Evolutionary conservation across 2,888 invertebrate genomes (phyloP).

Genomic region (Cephonodes hylas): DNA sequence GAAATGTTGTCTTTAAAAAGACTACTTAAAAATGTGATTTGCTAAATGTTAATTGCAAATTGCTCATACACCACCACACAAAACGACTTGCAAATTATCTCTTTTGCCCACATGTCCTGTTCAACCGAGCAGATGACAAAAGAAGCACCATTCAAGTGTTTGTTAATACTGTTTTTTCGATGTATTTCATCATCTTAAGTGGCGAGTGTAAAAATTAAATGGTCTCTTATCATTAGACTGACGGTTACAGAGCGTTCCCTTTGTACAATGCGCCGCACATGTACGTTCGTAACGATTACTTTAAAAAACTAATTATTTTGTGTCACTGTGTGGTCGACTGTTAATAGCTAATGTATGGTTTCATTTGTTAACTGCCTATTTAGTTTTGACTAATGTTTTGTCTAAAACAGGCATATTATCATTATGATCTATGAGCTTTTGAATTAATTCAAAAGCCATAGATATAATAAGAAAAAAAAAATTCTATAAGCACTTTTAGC

Average conservation of each 20-base stretch:
- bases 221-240: constrained; percentile 49
- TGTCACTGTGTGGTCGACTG: constrained; percentile 24
- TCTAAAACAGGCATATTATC: too few species aligned
- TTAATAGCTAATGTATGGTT: constrained; percentile 14
- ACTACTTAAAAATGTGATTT: too few species aligned
- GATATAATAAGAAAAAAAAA: too few species aligned
- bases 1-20: too few species aligned
- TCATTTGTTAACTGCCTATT: background rate
- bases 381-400: background rate
- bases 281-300: constrained; percentile 31
- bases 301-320: constrained; percentile 42
- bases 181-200: constrained; percentile 18
- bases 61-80: background rate
- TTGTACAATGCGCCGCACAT: constrained; percentile 23
- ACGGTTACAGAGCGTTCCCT: constrained; percentile 30
- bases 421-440: too few species aligned
- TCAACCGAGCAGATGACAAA: background rate
- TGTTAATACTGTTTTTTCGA: constrained; percentile 6
- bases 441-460: too few species aligned
- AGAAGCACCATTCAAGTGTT: background rate
- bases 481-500: too few species aligned
- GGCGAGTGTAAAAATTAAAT: constrained; percentile 44
- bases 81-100: background rate
- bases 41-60: background rate
- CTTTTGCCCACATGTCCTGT: background rate